phyloP scores from a whole-genome alignment of 2,113 vertebrate species.

The Platichthys flesus region DNA sequence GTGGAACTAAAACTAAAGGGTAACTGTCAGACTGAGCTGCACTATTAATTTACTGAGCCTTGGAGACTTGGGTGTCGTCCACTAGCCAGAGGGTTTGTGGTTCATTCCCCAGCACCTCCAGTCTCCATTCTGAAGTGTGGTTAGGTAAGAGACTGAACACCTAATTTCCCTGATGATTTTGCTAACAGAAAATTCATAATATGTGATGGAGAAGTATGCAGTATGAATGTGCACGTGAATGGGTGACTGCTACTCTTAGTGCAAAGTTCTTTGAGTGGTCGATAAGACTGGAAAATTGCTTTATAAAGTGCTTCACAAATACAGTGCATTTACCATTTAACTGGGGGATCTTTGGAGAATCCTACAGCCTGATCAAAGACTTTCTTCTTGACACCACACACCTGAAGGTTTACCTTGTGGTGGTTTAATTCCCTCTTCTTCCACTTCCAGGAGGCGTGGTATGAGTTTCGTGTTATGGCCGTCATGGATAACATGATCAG shows the following conservation, averaged over 20 bases:
- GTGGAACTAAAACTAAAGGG: not conserved
- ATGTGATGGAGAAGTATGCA: too few species aligned
- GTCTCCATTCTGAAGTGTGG: not conserved
- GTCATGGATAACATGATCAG: conserved; percentile 98
- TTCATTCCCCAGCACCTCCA: not conserved
- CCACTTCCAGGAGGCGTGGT: conserved; percentile 92
- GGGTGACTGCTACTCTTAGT: too few species aligned
- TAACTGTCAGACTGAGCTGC: not conserved
- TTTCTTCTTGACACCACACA: not conserved
- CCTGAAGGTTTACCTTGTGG: not conserved
- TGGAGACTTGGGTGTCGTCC: not conserved
- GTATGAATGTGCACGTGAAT: too few species aligned
- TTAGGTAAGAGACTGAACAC: not conserved
- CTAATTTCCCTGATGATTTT: too few species aligned
- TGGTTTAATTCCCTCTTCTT: not conserved
- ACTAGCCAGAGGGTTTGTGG: not conserved
- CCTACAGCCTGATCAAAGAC: not conserved
- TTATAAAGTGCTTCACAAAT: not conserved
- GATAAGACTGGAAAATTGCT: too few species aligned
- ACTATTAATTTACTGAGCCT: not conserved
- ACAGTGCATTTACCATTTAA: not conserved
- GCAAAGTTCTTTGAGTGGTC: too few species aligned
- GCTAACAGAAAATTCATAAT: too few species aligned
- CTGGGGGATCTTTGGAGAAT: not conserved
- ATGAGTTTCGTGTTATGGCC: conserved; percentile 95